phyloP scores from a whole-genome alignment of 2,888 invertebrate species.

The Hydriomena furcata region DNA sequence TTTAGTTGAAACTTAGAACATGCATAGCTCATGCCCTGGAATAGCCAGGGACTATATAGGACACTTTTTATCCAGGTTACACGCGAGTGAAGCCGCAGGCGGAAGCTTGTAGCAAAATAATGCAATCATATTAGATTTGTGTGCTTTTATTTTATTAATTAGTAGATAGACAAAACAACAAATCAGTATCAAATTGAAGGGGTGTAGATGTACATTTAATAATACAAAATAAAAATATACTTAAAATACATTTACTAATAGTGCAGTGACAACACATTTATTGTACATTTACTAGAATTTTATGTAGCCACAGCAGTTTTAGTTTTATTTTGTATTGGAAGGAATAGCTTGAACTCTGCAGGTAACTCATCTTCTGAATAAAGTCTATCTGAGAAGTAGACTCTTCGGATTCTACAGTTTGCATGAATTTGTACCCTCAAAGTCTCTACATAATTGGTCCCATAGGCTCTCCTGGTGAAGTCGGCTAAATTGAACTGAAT shows the following conservation, averaged over 20 bases:
- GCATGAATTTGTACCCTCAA: constrained; percentile 96
- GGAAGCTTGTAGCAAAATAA: no score
- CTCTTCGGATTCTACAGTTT: constrained; percentile 95
- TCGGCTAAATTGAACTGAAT: constrained; percentile 98
- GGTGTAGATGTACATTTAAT: constrained; percentile 50
- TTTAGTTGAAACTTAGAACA: no score
- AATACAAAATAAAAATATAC: constrained; percentile 58
- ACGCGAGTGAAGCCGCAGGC: background rate
- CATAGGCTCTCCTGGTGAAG: constrained; percentile 96
- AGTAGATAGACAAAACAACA: constrained; percentile 34
- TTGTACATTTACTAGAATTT: constrained; percentile 38
- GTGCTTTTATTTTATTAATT: constrained; percentile 39
- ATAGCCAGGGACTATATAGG: no score
- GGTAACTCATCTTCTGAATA: constrained; percentile 98
- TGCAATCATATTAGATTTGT: constrained; percentile 13
- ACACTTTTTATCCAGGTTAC: no score
- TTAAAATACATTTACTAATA: constrained; percentile 67
- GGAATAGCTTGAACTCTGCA: constrained; percentile 96
- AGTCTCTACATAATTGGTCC: constrained; percentile 98
- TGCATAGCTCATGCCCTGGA: no score
- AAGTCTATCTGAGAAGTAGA: constrained; percentile 94
- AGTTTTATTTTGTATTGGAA: constrained; percentile 93
- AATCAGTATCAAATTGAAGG: constrained; percentile 43
- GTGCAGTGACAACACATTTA: constrained; percentile 36
- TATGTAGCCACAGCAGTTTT: constrained; percentile 80